A percentile compares a stretch with the other conserved stretches of the same genome.
Evolutionary conservation across 2,888 invertebrate genomes (phyloP).

Genomic region (Brachypalpus laphriformis): DNA sequence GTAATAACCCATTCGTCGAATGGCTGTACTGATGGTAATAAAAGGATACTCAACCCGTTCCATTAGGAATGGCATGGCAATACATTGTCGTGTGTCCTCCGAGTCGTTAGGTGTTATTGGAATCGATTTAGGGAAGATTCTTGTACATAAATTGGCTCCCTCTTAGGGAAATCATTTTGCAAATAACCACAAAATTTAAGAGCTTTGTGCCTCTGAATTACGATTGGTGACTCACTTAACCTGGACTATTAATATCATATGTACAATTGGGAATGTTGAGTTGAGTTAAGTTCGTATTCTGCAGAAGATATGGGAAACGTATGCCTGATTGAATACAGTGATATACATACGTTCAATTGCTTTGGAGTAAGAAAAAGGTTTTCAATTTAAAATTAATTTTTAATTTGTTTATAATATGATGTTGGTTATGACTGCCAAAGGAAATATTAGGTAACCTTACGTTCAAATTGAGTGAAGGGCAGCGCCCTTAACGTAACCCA

Average conservation of each 20-base stretch:
- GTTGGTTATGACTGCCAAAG: background rate
- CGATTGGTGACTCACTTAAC: background rate
- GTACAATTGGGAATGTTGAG: background rate
- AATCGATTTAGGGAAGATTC: constrained; percentile 20
- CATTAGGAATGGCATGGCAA: background rate
- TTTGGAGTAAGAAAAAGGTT: background rate
- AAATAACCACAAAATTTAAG: constrained; percentile 13
- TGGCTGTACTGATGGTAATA: constrained; percentile 8
- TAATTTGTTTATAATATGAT: background rate
- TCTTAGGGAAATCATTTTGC: background rate
- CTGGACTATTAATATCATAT: background rate
- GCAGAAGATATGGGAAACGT: background rate
- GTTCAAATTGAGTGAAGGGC: background rate
- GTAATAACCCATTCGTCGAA: constrained; percentile 34
- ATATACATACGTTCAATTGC: background rate
- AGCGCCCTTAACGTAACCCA: background rate
- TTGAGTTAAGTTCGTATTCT: background rate
- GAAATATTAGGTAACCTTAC: background rate
- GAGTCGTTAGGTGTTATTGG: constrained; percentile 17
- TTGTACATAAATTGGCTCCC: background rate
- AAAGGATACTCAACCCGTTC: constrained; percentile 1
- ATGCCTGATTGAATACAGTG: background rate
- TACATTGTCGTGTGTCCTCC: background rate
- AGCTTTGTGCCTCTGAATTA: background rate
- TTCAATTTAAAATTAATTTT: background rate